phyloP scores from a whole-genome alignment of 2,888 invertebrate genomes.

The Minunthozetes semirufus region DNA sequence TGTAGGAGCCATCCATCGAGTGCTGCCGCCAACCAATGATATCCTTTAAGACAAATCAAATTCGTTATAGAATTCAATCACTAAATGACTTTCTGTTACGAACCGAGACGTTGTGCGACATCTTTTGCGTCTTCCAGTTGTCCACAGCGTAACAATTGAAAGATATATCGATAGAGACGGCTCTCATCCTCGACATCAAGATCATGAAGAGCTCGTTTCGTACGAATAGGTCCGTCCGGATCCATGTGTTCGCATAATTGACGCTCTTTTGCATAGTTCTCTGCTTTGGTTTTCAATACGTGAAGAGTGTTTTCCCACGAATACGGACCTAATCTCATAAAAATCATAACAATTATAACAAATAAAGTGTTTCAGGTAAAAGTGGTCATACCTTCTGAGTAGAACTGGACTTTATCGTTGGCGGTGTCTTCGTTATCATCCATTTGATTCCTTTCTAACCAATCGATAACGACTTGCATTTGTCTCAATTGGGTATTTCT shows the following conservation, averaged over 20 bases:
- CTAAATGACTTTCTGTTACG: neutral
- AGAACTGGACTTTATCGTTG: constrained; percentile 59
- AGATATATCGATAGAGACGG: constrained; percentile 58
- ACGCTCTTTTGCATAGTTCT: constrained; percentile 44
- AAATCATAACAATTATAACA: neutral
- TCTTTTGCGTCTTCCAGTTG: constrained; percentile 68
- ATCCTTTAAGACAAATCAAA: constrained; percentile 54
- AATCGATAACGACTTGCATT: constrained; percentile 75
- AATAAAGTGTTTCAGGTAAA: constrained; percentile 19
- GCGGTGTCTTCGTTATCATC: constrained; percentile 51
- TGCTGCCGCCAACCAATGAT: constrained; percentile 83
- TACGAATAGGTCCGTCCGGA: constrained; percentile 78
- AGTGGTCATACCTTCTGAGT: constrained; percentile 59
- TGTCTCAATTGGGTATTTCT: constrained; percentile 54
- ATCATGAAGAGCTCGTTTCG: constrained; percentile 70
- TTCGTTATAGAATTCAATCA: neutral
- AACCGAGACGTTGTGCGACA: constrained; percentile 63
- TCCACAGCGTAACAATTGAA: constrained; percentile 73
- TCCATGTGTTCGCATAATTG: constrained; percentile 65
- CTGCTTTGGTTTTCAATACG: constrained; percentile 52
- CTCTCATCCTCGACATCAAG: constrained; percentile 76
- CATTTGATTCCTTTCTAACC: constrained; percentile 75
- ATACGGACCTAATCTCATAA: constrained; percentile 37
- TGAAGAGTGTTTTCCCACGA: constrained; percentile 75
- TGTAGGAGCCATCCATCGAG: constrained; percentile 82